Base-by-base conservation (phyloP, 92 coral and sea anemone species). In the Scolanthus callimorphus region DNA sequence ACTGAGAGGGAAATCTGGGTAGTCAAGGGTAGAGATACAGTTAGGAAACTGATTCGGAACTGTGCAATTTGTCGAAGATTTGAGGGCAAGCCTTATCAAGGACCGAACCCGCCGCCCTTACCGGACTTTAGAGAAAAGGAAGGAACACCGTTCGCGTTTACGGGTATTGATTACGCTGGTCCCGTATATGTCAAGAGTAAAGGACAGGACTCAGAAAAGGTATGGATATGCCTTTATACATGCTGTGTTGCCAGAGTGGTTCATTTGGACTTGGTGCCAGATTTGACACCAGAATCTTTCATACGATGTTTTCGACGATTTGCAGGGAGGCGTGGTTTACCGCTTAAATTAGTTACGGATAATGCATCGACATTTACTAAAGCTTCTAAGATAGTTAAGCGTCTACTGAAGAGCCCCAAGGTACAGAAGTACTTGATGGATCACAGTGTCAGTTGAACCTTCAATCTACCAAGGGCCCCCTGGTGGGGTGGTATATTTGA, bases 321-420 rank as follows among this genome's bases (percentile, higher is more conserved):
- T 34, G 15, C 15, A 34, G 15, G n/a, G n/a, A n/a, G n/a, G n/a
- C n/a, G n/a, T n/a, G n/a, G n/a, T n/a, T n/a, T n/a, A n/a, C n/a
- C n/a, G n/a, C n/a, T n/a, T n/a, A n/a, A n/a, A n/a, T n/a, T n/a
- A n/a, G n/a, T n/a, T n/a, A n/a, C n/a, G n/a, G 43, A n/a, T 30
- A 56, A 45, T 15, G 57, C n/a, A n/a, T n/a, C n/a, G n/a, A n/a
- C n/a, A n/a, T n/a, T n/a, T 24, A 47, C 31, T 29, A 58, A 12
- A 59, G 34, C 43, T n/a, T n/a, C n/a, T n/a, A n/a, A n/a, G n/a
- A n/a, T n/a, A n/a, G n/a, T n/a, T n/a, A n/a, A n/a, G n/a, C n/a
- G n/a, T n/a, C n/a, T n/a, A n/a, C n/a, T n/a, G n/a, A n/a, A n/a
- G n/a, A n/a, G n/a, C n/a, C n/a, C n/a, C n/a, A n/a, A n/a, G n/a